These are phyloP conservation scores for Phoxinus dragarum DNA, from an alignment of 2,797 vertebrate species.

Conservation along the genomic window DNA sequence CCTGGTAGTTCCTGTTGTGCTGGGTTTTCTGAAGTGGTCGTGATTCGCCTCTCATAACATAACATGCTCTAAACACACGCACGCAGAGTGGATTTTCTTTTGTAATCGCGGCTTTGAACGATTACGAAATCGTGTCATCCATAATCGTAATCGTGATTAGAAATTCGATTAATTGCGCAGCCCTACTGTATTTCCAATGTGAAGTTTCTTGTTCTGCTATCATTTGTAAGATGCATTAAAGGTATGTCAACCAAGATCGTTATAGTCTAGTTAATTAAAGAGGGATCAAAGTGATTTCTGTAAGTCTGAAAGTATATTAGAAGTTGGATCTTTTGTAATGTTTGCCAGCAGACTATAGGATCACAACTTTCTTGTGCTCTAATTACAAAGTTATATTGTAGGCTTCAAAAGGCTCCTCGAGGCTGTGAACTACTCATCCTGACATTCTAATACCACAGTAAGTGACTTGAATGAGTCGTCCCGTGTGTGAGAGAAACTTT, in stretches of 20 bases:
- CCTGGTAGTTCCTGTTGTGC: no score
- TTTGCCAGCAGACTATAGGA: constrained; percentile 39
- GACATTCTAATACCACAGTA: constrained; percentile 35
- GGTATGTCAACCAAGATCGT: constrained; percentile 9
- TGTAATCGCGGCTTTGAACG: no score
- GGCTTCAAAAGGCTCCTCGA: constrained; percentile 42
- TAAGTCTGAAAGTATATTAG: constrained; percentile 30
- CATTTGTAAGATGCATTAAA: constrained; percentile 4
- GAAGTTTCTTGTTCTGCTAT: background rate
- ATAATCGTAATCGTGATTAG: no score
- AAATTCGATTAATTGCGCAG: no score
- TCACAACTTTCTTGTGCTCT: constrained; percentile 43
- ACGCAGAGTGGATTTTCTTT: no score
- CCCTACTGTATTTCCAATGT: background rate
- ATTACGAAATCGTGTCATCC: no score
- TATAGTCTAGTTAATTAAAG: constrained; percentile 18
- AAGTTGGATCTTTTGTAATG: constrained; percentile 42
- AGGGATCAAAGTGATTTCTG: constrained; percentile 45
- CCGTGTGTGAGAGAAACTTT: constrained; percentile 31
- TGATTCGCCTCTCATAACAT: no score
- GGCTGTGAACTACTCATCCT: constrained; percentile 32
- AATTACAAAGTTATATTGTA: constrained; percentile 45
- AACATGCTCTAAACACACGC: no score
- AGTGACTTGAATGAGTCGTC: constrained; percentile 38
- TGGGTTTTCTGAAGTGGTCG: no score